Base-by-base conservation (phyloP, 2,113 vertebrate species). In the Channa argus region DNA sequence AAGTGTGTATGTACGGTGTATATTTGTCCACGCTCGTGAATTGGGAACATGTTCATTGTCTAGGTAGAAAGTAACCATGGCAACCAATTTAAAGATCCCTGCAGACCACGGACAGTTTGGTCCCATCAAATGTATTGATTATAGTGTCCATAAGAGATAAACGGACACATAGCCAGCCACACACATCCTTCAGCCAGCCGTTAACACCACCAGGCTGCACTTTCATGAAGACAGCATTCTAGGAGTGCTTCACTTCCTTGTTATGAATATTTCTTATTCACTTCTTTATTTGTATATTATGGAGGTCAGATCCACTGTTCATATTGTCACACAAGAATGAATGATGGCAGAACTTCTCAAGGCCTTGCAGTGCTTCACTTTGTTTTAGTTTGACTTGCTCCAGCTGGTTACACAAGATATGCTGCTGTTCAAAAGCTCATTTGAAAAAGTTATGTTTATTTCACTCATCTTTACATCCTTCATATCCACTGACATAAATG, bases 71-170 rank as follows among this genome's bases (percentile, higher is more conserved):
- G 78, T 82, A 67, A 74, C 85, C 77, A 87, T 84, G 72, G 81
- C 55, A 74, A 80, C 84, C 41, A 37, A 49, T 63, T 65, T 64
- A 79, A 86, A 76, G 54, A 55, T 55, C 71, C 62, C 53, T 47
- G 59, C 73, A 71, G 62, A 86, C 79, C 51, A 55, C 36, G 44
- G 49, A 64, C 69, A 72, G 73, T 71, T 59, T 45, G 65, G 63
- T 38, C 36, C 49, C 63, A 64, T 63, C 56, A 70, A 71, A 88
- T 73, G 44, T 71, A 83, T 78, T 56, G 82, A 85, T 85, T 72
- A 64, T 14, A 71, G 11, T 43, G 41, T 60, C 46, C 52, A 36
- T 71, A 64, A 60, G 64, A 67, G 76, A 69, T 67, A 78, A 33
- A 71, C 1, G 8, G 58, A 55, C 63, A 36, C 38, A 36, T 24